Percentiles rank a stretch among this genome's conserved stretches.
Evolutionary conservation across 2,113 vertebrate species (phyloP).

Genomic region (Balaeniceps rex): DNA sequence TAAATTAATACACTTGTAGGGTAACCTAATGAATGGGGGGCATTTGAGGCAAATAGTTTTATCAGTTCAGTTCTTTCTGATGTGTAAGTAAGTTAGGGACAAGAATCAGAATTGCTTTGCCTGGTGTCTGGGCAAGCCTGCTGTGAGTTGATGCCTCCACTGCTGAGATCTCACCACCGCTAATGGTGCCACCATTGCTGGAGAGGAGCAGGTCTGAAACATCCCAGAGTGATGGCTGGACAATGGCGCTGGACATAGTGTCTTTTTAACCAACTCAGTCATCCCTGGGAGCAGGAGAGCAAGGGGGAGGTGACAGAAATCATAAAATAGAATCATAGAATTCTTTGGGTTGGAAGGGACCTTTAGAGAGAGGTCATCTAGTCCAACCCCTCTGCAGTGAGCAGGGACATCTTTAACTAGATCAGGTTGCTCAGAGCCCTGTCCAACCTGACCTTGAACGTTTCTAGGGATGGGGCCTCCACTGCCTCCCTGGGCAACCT

Average conservation of each 20-base stretch:
- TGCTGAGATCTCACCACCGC: neutral
- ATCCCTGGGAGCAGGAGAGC: neutral
- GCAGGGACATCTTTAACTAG: too few relatives aligned
- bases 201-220: neutral
- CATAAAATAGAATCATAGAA: too few relatives aligned
- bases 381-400: too few relatives aligned
- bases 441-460: too few relatives aligned
- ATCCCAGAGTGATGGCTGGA: fast-evolving
- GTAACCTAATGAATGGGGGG: neutral
- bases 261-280: neutral
- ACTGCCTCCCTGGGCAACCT: too few relatives aligned
- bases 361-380: too few relatives aligned
- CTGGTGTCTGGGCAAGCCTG: neutral
- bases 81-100: neutral
- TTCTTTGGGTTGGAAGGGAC: too few relatives aligned
- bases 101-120: neutral
- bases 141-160: neutral
- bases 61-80: neutral
- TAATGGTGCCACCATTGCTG: neutral
- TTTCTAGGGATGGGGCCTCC: too few relatives aligned
- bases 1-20: neutral
- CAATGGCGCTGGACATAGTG: fast-evolving
- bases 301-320: neutral
- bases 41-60: neutral
- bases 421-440: too few relatives aligned